Evolutionary conservation across 2,797 vertebrate genomes (phyloP), one percentile per base, ranked within the genome.

Genomic region (Valencia hispanica): DNA sequence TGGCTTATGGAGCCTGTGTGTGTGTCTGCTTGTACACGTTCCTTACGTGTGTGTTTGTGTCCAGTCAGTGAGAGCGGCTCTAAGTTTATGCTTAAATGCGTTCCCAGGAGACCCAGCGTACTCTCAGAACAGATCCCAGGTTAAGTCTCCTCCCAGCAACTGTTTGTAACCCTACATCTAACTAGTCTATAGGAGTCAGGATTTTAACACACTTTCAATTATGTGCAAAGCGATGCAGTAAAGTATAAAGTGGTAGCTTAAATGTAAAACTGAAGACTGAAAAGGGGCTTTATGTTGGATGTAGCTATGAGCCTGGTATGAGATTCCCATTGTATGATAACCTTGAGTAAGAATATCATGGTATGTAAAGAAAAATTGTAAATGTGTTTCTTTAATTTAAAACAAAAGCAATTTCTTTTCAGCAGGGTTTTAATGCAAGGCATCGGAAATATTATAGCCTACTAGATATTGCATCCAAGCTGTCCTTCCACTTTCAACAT

Each of bases 1-100:
- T 84, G 87, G 89, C 87, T 90, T 89, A 79, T 47, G 71, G 50
- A 10, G 70, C 11, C 4, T 12, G n/a, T 30, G 55, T 7, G 77
- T 39, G 59, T 74, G 65, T 70, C 51, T 41, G 68, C 32, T 57
- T 45, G 65, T 25, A 18, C 51, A 43, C 5, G 27, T 71, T 55
- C 55, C 61, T 17, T 61, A 17, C 39, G 8, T 15, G 27, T 15
- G 18, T 72, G 73, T 68, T 2, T 77, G 74, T 78, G 68, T 79
- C 22, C 55, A 59, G 70, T 80, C 57, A 36, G 65, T 63, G 36
- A 22, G 70, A 78, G 70, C 45, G 68, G 73, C 77, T 80, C 51
- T 80, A 79, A 85, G 74, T 84, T 75, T 68, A 81, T 72, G 79
- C 68, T 65, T 70, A 12, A 83, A 83, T 78, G 34, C 74, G 78